These are phyloP conservation scores for Noctua comes DNA, from an alignment of 2,888 invertebrate species.

Conservation along the genomic window DNA sequence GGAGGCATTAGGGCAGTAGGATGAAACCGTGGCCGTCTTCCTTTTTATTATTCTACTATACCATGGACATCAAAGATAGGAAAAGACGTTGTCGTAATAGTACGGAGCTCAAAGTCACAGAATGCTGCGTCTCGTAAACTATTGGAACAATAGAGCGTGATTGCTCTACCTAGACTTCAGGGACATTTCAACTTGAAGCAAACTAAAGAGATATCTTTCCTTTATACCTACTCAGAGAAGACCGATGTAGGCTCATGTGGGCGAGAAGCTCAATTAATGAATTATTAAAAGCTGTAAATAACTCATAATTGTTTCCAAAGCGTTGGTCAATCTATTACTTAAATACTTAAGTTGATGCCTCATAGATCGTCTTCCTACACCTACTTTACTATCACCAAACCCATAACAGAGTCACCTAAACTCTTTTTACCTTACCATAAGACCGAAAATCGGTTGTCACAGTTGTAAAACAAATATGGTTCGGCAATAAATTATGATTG, in stretches of 20 bases:
- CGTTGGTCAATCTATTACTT: constrained; percentile 56
- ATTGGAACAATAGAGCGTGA: not conserved
- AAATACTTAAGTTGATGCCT: constrained; percentile 54
- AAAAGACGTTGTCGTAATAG: not conserved
- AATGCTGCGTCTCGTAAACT: too few relatives aligned
- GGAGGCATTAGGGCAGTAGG: too few relatives aligned
- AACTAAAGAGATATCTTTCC: not conserved
- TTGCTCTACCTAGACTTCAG: too few relatives aligned
- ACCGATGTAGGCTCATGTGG: constrained; percentile 8
- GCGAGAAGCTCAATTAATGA: constrained; percentile 22
- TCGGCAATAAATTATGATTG: constrained; percentile 49
- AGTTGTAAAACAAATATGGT: constrained; percentile 21
- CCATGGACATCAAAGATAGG: not conserved
- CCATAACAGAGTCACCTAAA: constrained; percentile 7
- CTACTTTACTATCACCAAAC: constrained; percentile 40
- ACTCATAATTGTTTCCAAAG: constrained; percentile 35
- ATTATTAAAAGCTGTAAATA: constrained; percentile 17
- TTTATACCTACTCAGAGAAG: not conserved
- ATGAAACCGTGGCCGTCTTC: not conserved
- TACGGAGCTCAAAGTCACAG: not conserved
- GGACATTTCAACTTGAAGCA: not conserved
- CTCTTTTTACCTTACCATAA: constrained; percentile 31
- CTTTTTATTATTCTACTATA: not conserved
- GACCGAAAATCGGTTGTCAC: constrained; percentile 35
- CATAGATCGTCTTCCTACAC: constrained; percentile 64